Evolutionary conservation across 1,140 invertebrate species (phyloP).

Genomic region (Sinonovacula constricta): DNA sequence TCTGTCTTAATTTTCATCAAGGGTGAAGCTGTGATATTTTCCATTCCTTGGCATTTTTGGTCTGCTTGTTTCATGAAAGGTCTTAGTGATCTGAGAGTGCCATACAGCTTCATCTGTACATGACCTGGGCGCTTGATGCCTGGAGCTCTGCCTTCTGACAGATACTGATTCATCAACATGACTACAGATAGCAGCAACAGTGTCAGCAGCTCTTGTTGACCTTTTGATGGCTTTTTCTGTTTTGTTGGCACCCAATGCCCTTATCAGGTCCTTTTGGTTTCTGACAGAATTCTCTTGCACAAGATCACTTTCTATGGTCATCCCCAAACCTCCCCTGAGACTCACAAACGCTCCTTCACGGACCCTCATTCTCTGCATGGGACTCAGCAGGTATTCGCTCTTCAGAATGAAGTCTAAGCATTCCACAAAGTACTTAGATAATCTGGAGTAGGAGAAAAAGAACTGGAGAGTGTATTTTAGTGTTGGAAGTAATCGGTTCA

Average conservation of each 20-base stretch:
- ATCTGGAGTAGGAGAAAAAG: neutral
- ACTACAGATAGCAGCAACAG: neutral
- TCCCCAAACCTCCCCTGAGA: slow-evolving; percentile 5
- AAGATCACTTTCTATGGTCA: slow-evolving; percentile 34
- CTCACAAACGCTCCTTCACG: neutral
- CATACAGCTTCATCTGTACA: neutral
- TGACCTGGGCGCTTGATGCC: neutral
- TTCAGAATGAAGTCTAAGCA: slow-evolving; percentile 1
- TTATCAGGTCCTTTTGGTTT: slow-evolving; percentile 45
- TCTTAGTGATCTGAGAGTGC: neutral
- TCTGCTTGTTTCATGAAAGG: neutral
- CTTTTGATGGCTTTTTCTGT: slow-evolving; percentile 4
- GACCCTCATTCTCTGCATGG: neutral
- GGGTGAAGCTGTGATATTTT: neutral
- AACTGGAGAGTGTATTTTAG: no score
- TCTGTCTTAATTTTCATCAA: neutral
- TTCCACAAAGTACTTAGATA: neutral
- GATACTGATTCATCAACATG: neutral
- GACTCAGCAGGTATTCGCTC: neutral
- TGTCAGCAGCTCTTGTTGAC: neutral
- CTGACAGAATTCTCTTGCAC: slow-evolving; percentile 41
- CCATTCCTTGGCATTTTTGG: neutral
- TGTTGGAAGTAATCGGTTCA: no score
- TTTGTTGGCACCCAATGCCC: slow-evolving; percentile 39
- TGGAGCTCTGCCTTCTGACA: neutral